A percentile compares a stretch with the other conserved stretches of the same genome.
Conservation (phyloP, 2,113 vertebrate species). For the Stomatorhinus ivindoensis region DNA sequence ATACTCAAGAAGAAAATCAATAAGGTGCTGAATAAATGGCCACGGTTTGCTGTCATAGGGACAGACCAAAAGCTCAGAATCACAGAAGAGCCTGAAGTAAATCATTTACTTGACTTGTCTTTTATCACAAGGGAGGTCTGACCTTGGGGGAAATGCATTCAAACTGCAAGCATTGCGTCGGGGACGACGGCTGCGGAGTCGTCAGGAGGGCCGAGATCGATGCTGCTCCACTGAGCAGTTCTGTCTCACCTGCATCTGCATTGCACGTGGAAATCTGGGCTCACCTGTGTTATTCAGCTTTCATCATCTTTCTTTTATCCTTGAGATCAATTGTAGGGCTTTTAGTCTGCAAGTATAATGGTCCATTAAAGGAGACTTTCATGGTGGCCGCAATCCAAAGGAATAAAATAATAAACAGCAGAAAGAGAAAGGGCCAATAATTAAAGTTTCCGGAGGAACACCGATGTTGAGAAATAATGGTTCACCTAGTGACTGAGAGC, state of each 20-base stretch:
- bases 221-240: not conserved
- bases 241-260: not conserved
- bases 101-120: slow-evolving; percentile 38
- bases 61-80: slow-evolving; percentile 34
- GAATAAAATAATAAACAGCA: not conserved
- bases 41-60: slow-evolving; percentile 35
- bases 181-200: not conserved
- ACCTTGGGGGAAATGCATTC: slow-evolving; percentile 30
- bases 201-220: not conserved
- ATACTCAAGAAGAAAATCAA: not conserved
- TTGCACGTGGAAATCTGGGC: not conserved
- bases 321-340: not conserved
- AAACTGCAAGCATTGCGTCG: slow-evolving; percentile 16
- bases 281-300: not conserved
- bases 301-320: not conserved
- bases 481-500: not conserved
- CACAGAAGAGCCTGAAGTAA: slow-evolving; percentile 32
- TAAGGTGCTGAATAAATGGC: slow-evolving; percentile 31
- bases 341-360: not conserved
- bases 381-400: not conserved
- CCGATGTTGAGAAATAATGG: not conserved
- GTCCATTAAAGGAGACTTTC: not conserved
- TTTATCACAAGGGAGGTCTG: slow-evolving; percentile 31
- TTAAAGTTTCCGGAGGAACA: not conserved
- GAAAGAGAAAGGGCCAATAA: not conserved